Evolutionary conservation across 2,888 invertebrate species (phyloP).

Genomic region (Archips xylosteana): DNA sequence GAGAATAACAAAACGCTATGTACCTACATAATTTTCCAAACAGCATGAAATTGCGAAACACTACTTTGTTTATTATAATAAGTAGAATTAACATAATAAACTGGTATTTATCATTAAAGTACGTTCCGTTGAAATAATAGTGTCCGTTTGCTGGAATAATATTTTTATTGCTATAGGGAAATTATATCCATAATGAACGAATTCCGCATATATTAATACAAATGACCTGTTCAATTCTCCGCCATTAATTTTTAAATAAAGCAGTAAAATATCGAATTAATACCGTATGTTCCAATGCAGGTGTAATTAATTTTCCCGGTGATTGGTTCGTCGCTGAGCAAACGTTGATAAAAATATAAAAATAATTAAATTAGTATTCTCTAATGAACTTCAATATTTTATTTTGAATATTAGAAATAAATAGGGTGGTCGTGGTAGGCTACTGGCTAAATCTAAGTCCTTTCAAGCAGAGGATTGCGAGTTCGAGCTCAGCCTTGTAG

Average conservation of each 20-base stretch:
- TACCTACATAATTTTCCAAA: too few species aligned
- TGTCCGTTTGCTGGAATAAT: neutral
- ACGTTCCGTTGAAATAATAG: neutral
- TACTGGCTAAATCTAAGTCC: too few species aligned
- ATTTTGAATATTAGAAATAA: too few species aligned
- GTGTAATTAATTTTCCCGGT: neutral
- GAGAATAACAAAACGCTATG: neutral
- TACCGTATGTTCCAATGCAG: conserved; percentile 8
- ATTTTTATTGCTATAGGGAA: conserved; percentile 6
- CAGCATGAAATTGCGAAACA: neutral
- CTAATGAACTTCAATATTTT: too few species aligned
- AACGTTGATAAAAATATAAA: neutral
- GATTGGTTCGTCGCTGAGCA: conserved; percentile 11
- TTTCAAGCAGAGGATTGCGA: too few species aligned
- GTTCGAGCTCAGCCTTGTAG: too few species aligned
- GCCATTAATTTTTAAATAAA: conserved; percentile 13
- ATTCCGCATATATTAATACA: conserved; percentile 5
- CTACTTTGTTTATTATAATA: neutral
- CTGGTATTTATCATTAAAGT: neutral
- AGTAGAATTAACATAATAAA: neutral
- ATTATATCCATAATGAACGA: neutral
- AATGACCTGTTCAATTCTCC: conserved; percentile 8
- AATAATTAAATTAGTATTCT: neutral
- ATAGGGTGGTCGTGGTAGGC: too few species aligned
- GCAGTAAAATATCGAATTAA: conserved; percentile 16